These are phyloP conservation scores for Arctocebus calabarensis DNA, from an alignment of 2,797 vertebrate species.

Conservation along the genomic window DNA sequence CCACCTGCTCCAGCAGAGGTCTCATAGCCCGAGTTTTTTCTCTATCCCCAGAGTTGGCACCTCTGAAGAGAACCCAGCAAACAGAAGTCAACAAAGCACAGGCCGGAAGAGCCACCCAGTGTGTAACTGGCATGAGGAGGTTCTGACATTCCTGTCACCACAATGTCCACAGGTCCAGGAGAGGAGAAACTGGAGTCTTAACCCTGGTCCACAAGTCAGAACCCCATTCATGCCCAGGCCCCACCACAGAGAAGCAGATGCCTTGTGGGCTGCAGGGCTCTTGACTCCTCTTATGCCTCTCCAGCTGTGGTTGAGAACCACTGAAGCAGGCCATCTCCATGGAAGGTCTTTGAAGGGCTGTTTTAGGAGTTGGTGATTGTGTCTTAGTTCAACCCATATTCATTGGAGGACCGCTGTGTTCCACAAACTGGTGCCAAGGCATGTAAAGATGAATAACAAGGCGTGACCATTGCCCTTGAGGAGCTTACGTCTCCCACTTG, in stretches of 20 bases:
- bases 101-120: neutral
- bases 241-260: neutral
- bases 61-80: neutral
- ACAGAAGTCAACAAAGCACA: neutral
- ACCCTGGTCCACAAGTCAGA: neutral
- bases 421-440: neutral
- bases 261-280: no score
- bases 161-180: neutral
- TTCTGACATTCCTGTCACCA: neutral
- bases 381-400: neutral
- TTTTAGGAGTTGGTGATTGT: neutral
- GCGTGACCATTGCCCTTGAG: accelerated
- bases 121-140: neutral
- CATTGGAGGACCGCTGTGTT: neutral
- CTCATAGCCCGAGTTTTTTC: neutral
- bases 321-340: neutral
- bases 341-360: neutral
- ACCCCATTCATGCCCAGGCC: neutral
- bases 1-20: neutral
- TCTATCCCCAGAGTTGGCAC: neutral
- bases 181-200: neutral
- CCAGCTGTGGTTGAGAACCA: neutral
- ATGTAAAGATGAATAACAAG: neutral
- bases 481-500: neutral
- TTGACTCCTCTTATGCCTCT: neutral